These are phyloP conservation scores for Pterocles burchelli DNA, from an alignment of 2,113 vertebrate genomes.

Conservation along the genomic window DNA sequence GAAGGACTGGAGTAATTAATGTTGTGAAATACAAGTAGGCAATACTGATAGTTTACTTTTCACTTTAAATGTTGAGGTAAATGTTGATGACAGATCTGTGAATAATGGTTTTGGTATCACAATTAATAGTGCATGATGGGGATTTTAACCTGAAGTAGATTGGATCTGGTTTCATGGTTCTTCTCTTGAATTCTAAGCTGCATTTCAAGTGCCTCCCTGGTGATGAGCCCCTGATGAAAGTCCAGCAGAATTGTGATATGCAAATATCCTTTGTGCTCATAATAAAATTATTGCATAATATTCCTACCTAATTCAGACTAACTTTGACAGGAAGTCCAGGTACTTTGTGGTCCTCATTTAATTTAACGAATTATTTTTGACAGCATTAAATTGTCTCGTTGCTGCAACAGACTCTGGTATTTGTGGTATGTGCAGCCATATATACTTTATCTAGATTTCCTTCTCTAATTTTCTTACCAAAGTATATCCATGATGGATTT, in stretches of 20 bases:
- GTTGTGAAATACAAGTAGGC: neutral
- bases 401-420: neutral
- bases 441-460: neutral
- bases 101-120: conserved; percentile 14
- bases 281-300: conserved; percentile 15
- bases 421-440: neutral
- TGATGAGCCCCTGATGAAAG: neutral
- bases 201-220: neutral
- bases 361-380: conserved; percentile 13
- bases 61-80: neutral
- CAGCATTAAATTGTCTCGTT: neutral
- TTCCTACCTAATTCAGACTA: neutral
- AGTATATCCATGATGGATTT: neutral
- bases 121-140: neutral
- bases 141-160: conserved; percentile 12
- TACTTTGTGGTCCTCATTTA: neutral
- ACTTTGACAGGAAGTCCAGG: neutral
- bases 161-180: neutral
- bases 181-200: conserved; percentile 27
- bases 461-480: neutral
- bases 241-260: neutral
- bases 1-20: neutral
- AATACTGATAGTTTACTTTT: conserved; percentile 20
- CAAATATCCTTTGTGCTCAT: neutral
- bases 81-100: neutral